phyloP scores from a whole-genome alignment of 2,113 vertebrate species.

The Desmodus rotundus region DNA sequence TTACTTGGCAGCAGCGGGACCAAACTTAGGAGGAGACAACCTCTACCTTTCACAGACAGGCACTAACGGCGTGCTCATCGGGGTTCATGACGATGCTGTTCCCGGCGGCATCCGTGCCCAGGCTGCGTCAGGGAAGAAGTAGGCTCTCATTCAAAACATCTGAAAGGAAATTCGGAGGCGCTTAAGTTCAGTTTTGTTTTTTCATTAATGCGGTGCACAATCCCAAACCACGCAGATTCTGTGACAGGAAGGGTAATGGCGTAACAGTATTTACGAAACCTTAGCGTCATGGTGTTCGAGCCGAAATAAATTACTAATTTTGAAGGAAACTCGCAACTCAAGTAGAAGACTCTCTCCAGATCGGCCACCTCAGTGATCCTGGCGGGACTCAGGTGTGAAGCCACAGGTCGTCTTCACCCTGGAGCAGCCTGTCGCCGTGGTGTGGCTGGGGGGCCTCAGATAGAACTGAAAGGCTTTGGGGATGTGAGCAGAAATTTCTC shows the following conservation, averaged over 20 bases:
- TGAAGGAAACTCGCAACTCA: neutral
- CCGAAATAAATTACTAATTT: neutral
- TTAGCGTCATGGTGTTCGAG: neutral
- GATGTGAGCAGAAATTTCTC: neutral
- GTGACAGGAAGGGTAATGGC: neutral
- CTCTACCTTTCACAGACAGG: constrained; percentile 26
- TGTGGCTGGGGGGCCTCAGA: neutral
- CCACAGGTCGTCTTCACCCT: neutral
- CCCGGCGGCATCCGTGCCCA: neutral
- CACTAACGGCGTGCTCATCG: constrained; percentile 44
- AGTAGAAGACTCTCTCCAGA: neutral
- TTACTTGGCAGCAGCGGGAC: constrained; percentile 64
- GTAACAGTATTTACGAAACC: neutral
- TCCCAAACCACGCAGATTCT: neutral
- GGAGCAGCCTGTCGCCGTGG: neutral
- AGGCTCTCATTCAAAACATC: neutral
- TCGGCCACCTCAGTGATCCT: neutral
- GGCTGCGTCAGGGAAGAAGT: neutral
- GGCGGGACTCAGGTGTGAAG: neutral
- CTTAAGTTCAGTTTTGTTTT: neutral
- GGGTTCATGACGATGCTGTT: neutral
- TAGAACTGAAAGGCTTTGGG: neutral
- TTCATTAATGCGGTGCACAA: neutral
- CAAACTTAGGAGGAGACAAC: constrained; percentile 40
- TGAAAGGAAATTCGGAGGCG: neutral